Evolutionary conservation across 2,888 invertebrate genomes (phyloP).

Genomic region (Harpalus rufipes): DNA sequence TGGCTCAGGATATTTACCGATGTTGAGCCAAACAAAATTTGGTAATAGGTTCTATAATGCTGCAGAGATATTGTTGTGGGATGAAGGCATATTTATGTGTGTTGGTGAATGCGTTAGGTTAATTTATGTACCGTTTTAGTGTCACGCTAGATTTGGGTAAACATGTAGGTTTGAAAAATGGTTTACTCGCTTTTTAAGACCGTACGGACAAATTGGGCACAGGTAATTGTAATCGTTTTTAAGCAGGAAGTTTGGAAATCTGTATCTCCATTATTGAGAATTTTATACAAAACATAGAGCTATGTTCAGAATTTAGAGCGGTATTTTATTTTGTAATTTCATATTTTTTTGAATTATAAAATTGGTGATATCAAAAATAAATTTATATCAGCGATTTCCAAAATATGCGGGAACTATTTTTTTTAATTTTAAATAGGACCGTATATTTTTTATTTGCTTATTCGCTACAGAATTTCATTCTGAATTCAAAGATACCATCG

Average conservation of each 20-base stretch:
- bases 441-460: no score
- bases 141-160: conserved; percentile 34
- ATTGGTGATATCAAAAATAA: no score
- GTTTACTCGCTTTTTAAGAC: neutral
- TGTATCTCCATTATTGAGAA: neutral
- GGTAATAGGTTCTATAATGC: conserved; percentile 16
- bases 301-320: no score
- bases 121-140: conserved; percentile 49
- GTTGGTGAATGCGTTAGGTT: conserved; percentile 8
- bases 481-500: no score
- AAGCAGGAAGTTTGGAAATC: neutral
- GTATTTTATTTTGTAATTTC: no score
- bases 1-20: conserved; percentile 27
- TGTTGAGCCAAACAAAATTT: conserved; percentile 17
- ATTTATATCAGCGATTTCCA: no score
- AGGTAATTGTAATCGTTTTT: neutral
- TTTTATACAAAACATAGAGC: no score
- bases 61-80: conserved; percentile 29
- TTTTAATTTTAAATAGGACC: no score
- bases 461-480: no score
- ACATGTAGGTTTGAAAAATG: conserved; percentile 41
- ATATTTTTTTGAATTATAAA: no score
- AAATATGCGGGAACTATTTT: no score
- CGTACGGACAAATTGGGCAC: conserved; percentile 14
- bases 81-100: conserved; percentile 44